A percentile compares a stretch with the other conserved stretches of the same genome.
Evolutionary conservation across 1,140 invertebrate species (phyloP).

Genomic region (Magallana gigas): DNA sequence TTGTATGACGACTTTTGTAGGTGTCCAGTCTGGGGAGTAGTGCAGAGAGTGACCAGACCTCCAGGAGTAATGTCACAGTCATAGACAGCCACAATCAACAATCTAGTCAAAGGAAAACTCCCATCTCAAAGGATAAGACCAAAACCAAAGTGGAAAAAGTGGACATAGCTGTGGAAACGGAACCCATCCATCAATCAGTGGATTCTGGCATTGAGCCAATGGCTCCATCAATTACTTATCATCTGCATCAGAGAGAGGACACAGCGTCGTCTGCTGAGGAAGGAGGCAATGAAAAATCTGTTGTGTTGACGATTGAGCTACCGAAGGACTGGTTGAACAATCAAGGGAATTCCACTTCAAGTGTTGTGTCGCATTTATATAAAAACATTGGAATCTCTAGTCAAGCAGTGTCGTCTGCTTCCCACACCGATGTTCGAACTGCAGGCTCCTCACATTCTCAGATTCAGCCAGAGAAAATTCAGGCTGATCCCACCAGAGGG

Average conservation of each 20-base stretch:
- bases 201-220: conserved; percentile 19
- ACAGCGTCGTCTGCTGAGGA: conserved; percentile 42
- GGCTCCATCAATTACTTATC: conserved; percentile 41
- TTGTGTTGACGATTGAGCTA: conserved; percentile 54
- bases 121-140: conserved; percentile 22
- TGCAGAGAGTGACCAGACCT: conserved; percentile 64
- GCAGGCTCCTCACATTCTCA: neutral
- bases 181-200: conserved; percentile 34
- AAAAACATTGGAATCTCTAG: conserved; percentile 47
- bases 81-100: conserved; percentile 38
- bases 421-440: neutral
- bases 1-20: conserved; percentile 27
- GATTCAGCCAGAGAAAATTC: neutral
- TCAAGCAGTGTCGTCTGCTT: neutral
- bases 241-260: conserved; percentile 25
- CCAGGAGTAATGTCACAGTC: conserved; percentile 56
- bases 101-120: conserved; percentile 35
- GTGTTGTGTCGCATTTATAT: conserved; percentile 50
- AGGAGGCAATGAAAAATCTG: conserved; percentile 43
- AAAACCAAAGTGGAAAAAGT: conserved; percentile 16
- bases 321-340: conserved; percentile 54
- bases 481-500: neutral
- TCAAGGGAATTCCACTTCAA: conserved; percentile 22
- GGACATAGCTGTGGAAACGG: conserved; percentile 49
- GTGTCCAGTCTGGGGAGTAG: conserved; percentile 63